Evolutionary conservation across 1,140 invertebrate species (phyloP).

Genomic region (Drosophila burlai): DNA sequence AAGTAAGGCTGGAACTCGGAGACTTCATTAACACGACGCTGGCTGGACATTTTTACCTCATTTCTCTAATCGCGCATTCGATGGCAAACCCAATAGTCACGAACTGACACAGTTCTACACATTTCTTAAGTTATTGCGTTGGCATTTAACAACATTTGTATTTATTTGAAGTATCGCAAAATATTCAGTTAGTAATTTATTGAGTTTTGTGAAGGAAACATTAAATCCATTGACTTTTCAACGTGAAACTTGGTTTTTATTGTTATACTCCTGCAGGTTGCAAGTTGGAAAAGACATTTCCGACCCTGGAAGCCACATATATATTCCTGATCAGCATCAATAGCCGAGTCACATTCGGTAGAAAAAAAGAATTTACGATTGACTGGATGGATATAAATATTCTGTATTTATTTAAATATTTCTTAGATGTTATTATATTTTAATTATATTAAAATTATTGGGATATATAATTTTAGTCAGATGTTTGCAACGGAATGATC

Average conservation of each 20-base stretch:
- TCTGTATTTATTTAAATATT: too few species aligned
- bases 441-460: too few species aligned
- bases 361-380: too few species aligned
- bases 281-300: neutral
- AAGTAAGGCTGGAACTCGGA: constrained; percentile 35
- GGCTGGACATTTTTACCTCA: constrained; percentile 50
- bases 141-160: constrained; percentile 62
- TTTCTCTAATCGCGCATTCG: constrained; percentile 29
- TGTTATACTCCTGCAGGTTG: neutral
- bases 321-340: neutral
- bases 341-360: too few species aligned
- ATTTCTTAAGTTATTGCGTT: constrained; percentile 65
- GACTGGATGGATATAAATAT: too few species aligned
- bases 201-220: constrained; percentile 67
- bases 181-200: constrained; percentile 72
- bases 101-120: constrained; percentile 48
- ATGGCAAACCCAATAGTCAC: constrained; percentile 45
- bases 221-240: constrained; percentile 56
- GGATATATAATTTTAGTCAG: too few species aligned
- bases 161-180: constrained; percentile 61
- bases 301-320: neutral
- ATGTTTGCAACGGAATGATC: too few species aligned
- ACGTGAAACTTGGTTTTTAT: neutral
- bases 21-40: neutral
- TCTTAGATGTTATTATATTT: too few species aligned